Evolutionary conservation across 2,797 vertebrate genomes (phyloP), one percentile per base, ranked within the genome.

Genomic region (Erithacus rubecula): DNA sequence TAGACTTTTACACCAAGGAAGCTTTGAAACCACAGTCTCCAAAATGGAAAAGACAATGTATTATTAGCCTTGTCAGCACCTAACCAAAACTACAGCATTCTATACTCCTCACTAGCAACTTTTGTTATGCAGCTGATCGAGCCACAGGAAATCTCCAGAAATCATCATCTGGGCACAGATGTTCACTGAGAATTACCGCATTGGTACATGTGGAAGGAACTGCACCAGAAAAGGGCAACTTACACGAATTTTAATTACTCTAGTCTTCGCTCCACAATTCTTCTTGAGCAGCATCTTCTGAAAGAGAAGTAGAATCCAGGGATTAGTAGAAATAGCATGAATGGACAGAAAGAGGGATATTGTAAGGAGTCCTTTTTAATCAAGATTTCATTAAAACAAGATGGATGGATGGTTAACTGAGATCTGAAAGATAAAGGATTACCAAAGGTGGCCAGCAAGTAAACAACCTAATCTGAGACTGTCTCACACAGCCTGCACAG

Each of bases 241-340:
- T 98, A 99, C 99, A 97, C 93, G 97, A 56, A 99, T 99, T 98
- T 99, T 99, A 95, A 99, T 98, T 68, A 98, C 98, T 97, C 98
- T 98, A 12, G 98, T 98, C 98, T 99, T 99, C 49, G 96, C 98
- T 75, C 98, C 98, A 43, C 98, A 99, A 95, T 98, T 99, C 97
- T 98, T 99, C 96, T 98, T 99, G 83, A 99, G 97, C 90, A 99
- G 98, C 99, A 99, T 99, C 98, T 99, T 99, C 98, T 99, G 96
- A 95, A 97, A 97, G 83, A 98, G 91, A 98, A 96, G 93, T 82
- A 97, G 96, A 95, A 97, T 95, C 94, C 97, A 96, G 89, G 84
- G 93, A 94, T 98, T 97, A 97, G 96, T 96, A 96, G 75, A 83
- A 87, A 85, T 64, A 88, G 29, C 58, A 89, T 0, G 8, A 76